These are phyloP conservation scores for Todiramphus saurophagus DNA, from an alignment of 2,113 vertebrate species.

Conservation along the genomic window DNA sequence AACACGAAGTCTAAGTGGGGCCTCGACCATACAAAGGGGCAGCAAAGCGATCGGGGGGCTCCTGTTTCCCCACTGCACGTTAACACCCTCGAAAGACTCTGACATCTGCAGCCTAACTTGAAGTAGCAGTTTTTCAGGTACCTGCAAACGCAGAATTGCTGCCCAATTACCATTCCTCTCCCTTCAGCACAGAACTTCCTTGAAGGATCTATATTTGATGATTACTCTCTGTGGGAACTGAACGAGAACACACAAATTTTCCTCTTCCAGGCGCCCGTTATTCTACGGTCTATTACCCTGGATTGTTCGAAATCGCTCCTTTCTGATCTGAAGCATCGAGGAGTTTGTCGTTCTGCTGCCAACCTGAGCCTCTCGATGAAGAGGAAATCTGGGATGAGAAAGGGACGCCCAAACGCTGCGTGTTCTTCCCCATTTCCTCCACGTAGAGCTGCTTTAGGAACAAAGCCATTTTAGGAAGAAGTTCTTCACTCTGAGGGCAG, in stretches of 20 bases:
- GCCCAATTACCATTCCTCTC: not conserved
- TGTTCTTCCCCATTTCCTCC: not conserved
- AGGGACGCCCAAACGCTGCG: not conserved
- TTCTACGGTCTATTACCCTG: not conserved
- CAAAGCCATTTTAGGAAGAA: no score
- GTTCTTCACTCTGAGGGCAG: no score
- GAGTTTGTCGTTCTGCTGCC: not conserved
- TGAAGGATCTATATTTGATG: not conserved
- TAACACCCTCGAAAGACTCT: not conserved
- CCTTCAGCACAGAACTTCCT: not conserved
- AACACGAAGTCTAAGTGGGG: rapidly evolving
- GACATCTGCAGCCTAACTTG: no score
- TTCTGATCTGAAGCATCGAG: not conserved
- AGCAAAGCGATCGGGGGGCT: not conserved
- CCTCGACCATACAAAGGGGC: not conserved
- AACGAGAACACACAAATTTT: not conserved
- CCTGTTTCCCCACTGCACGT: not conserved
- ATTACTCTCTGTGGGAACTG: not conserved
- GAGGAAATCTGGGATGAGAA: not conserved
- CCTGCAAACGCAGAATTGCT: not conserved
- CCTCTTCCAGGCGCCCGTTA: not conserved
- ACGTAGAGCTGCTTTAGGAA: not conserved
- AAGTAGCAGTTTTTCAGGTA: not conserved
- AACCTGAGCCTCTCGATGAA: not conserved
- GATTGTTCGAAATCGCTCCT: not conserved